These are phyloP conservation scores for Tenebrosternarchus preto DNA, from an alignment of 2,113 vertebrate species.

Conservation along the genomic window DNA sequence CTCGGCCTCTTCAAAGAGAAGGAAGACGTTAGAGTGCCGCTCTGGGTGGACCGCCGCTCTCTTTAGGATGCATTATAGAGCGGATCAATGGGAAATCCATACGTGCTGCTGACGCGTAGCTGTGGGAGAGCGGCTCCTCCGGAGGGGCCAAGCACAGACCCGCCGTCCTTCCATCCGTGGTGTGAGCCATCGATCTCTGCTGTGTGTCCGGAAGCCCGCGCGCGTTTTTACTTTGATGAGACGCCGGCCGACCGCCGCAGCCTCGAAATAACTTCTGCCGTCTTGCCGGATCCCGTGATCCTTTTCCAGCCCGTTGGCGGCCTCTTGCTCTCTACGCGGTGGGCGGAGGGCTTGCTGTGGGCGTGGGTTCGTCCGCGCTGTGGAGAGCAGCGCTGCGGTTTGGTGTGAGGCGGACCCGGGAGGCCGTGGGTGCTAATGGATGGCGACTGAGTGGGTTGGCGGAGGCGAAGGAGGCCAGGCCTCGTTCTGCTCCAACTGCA, in stretches of 20 bases:
- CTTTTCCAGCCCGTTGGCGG: not conserved
- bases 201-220: not conserved
- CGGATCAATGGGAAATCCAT: conserved; percentile 13
- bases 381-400: not conserved
- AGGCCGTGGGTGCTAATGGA: conserved; percentile 43
- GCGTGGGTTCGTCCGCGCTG: not conserved
- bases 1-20: not conserved
- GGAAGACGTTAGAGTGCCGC: not conserved
- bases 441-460: conserved; percentile 10
- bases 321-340: not conserved
- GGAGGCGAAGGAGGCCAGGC: conserved; percentile 24
- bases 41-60: not conserved
- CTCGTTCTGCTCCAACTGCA: conserved; percentile 13
- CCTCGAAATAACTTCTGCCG: too few relatives aligned
- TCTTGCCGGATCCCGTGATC: conserved; percentile 10
- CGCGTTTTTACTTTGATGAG: conserved; percentile 5
- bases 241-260: not conserved
- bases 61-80: conserved; percentile 16
- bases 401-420: not conserved
- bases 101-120: not conserved
- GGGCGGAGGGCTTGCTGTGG: not conserved
- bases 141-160: too few relatives aligned
- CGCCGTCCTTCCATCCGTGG: not conserved
- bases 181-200: not conserved
- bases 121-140: not conserved